Evolutionary conservation across 2,797 vertebrate genomes (phyloP).

Genomic region (Trematomus bernacchii): DNA sequence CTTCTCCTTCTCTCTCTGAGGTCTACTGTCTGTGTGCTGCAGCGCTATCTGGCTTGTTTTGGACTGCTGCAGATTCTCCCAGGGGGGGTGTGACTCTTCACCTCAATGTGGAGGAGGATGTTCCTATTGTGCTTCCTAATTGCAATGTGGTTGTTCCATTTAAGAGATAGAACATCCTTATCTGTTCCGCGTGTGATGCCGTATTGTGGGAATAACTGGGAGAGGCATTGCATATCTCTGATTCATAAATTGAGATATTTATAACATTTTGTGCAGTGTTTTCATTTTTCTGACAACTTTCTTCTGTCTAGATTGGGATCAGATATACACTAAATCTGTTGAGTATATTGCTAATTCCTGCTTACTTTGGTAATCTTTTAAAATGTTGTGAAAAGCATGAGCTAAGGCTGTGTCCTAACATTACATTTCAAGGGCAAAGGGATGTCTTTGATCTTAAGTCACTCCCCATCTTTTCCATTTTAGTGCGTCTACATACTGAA

Average conservation of each 20-base stretch:
- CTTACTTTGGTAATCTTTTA: neutral
- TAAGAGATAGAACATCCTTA: constrained; percentile 76
- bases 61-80: constrained; percentile 79
- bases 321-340: neutral
- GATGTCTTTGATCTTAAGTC: constrained; percentile 43
- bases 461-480: constrained; percentile 53
- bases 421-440: neutral
- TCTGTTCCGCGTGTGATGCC: constrained; percentile 66
- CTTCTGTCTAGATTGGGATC: neutral
- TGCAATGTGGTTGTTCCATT: constrained; percentile 87
- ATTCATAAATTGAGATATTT: constrained; percentile 19
- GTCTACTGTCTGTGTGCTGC: constrained; percentile 52
- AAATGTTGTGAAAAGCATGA: neutral
- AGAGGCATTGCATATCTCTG: constrained; percentile 1
- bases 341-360: constrained; percentile 18
- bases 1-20: constrained; percentile 12
- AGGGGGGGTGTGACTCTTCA: constrained; percentile 83
- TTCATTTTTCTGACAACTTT: constrained; percentile 4
- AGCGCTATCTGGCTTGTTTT: constrained; percentile 80
- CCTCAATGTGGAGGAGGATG: constrained; percentile 84
- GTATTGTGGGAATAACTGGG: constrained; percentile 44
- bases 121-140: constrained; percentile 89
- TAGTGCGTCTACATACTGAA: constrained; percentile 13
- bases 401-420: neutral
- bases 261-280: constrained; percentile 4